Evolutionary conservation across 2,888 invertebrate genomes (phyloP), one percentile per base, ranked within the genome.

Genomic region (Bimastos eiseni): DNA sequence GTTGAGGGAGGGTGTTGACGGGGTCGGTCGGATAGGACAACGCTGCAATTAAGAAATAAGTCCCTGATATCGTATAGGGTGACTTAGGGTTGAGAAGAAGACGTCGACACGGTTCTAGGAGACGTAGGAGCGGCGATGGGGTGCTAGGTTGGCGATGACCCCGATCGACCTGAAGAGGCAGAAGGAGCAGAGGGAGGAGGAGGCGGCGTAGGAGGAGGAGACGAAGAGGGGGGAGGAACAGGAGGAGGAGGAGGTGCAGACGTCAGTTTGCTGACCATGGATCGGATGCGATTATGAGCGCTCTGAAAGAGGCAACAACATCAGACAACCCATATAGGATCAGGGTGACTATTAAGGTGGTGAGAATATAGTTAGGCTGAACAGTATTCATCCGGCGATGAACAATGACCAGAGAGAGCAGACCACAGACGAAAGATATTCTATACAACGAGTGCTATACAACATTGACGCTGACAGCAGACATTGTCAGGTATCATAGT

Each of bases 251-350:
- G 89, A 24, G 37, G 89, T 36, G 49, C 36, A 89, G 89, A 41
- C 33, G 41, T 6, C n/a, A 91, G 41, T 55, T 91, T 90, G 30
- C 89, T 89, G 37, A 88, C 91, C 44, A 91, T 92, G 38, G 91
- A 92, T 24, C 92, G 90, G 84, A 92, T 92, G 33, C 92, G 91
- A 70, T 55, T 90, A 83, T 92, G 92, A 83, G 92, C 92, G 88
- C 91, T 91, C 92, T 91, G 89, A 30, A 89, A 90, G 5, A 30
- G n/a, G n/a, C n/a, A 19, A 90, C 17, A 89, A 34, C 17, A 90
- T 5, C 34, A 1, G 17, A 84, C 11, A 30, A 11, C 6, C 15
- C 41, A 41, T 1, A 8, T 44, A n/a, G n/a, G 44, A 49, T 49
- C 38, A 89, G 36, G 1, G 34, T 19, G 33, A n/a, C n/a, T n/a